A percentile compares a stretch with the other conserved stretches of the same genome.
Evolutionary conservation across 2,113 vertebrate genomes (phyloP).

Genomic region (Dromiciops gliroides): DNA sequence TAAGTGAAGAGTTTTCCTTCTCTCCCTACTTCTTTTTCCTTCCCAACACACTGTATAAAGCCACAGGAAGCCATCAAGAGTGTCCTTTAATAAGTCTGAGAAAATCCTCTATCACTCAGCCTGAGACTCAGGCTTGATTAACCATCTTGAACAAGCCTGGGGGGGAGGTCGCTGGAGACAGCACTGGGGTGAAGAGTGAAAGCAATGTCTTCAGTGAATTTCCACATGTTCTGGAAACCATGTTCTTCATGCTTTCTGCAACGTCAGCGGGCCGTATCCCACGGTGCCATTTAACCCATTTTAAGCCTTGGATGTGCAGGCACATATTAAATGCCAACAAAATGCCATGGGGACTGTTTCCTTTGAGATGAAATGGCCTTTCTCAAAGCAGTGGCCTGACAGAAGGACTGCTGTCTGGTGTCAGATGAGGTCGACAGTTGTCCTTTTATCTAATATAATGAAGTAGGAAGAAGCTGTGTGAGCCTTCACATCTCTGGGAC

Average conservation of each 20-base stretch:
- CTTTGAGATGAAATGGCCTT: conserved; percentile 3
- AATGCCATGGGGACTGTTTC: neutral
- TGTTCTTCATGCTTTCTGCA: neutral
- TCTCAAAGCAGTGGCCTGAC: neutral
- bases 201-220: neutral
- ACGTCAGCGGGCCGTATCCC: neutral
- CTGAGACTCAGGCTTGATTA: conserved; percentile 4
- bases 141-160: neutral
- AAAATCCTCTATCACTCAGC: neutral
- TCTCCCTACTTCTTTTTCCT: neutral
- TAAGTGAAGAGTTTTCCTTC: neutral
- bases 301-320: neutral
- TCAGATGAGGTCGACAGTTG: neutral
- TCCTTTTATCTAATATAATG: conserved; percentile 41
- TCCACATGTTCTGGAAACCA: neutral
- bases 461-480: neutral
- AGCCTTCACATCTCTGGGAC: conserved; percentile 58
- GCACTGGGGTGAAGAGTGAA: neutral
- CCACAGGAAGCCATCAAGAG: neutral
- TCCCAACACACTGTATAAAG: neutral
- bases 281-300: neutral
- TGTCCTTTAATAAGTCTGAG: neutral
- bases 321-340: neutral
- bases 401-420: neutral
- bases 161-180: conserved; percentile 4